These are phyloP conservation scores for Xiphophorus hellerii DNA, from an alignment of 2,113 vertebrate genomes.

Conservation along the genomic window DNA sequence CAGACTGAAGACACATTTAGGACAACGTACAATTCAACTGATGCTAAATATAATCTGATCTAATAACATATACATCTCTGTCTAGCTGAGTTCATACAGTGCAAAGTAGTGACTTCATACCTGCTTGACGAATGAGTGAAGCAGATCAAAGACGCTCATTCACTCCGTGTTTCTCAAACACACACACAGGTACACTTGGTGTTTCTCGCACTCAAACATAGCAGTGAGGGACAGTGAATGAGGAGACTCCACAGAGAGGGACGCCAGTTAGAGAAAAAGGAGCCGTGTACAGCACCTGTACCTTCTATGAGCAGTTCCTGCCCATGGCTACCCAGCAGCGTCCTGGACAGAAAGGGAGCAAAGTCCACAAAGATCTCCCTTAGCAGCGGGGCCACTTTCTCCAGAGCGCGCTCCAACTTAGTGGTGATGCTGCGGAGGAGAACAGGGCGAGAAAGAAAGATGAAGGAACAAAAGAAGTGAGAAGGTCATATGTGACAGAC, in stretches of 20 bases:
- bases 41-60: slow-evolving; percentile 36
- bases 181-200: slow-evolving; percentile 27
- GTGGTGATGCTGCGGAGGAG: slow-evolving; percentile 90
- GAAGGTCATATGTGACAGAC: slow-evolving; percentile 15
- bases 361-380: slow-evolving; percentile 99
- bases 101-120: slow-evolving; percentile 63
- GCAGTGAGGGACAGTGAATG: slow-evolving; percentile 68
- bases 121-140: slow-evolving; percentile 72
- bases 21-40: slow-evolving; percentile 1
- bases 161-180: slow-evolving; percentile 14
- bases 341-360: slow-evolving; percentile 96
- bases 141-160: slow-evolving; percentile 64
- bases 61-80: slow-evolving; percentile 12
- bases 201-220: slow-evolving; percentile 35
- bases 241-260: slow-evolving; percentile 78
- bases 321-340: slow-evolving; percentile 96
- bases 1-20: slow-evolving; percentile 43
- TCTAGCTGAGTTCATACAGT: slow-evolving; percentile 46
- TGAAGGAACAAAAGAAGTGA: slow-evolving; percentile 16
- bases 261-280: slow-evolving; percentile 80
- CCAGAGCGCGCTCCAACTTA: slow-evolving; percentile 97
- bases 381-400: slow-evolving; percentile 98
- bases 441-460: slow-evolving; percentile 13
- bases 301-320: slow-evolving; percentile 99
- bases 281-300: slow-evolving; percentile 87